phyloP scores from a whole-genome alignment of 2,113 vertebrate species.

The Apodemus speciosus region DNA sequence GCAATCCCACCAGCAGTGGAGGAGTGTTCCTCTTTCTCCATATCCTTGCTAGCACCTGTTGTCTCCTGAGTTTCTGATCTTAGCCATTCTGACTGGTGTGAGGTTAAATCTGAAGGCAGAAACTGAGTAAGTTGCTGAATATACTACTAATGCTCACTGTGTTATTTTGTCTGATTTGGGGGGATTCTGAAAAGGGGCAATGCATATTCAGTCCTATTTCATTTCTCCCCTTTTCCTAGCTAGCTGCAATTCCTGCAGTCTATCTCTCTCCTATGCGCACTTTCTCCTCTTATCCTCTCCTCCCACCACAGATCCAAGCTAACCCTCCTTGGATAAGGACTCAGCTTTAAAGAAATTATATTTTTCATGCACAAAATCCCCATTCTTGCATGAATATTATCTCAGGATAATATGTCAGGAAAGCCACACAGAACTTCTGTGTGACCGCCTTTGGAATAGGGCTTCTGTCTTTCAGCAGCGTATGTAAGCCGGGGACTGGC shows the following conservation, averaged over 20 bases:
- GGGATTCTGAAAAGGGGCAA: background rate
- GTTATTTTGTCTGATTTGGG: background rate
- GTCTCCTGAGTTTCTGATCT: no score
- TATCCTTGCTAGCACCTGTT: no score
- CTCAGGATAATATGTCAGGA: background rate
- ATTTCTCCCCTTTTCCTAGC: background rate
- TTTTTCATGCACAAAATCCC: background rate
- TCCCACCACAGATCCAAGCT: background rate
- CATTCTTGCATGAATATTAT: background rate
- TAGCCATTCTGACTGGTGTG: no score
- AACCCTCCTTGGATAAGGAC: background rate
- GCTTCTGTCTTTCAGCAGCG: background rate
- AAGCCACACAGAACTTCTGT: background rate
- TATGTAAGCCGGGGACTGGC: background rate
- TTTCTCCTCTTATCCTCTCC: background rate
- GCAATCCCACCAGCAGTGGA: no score
- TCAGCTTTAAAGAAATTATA: background rate
- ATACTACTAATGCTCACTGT: background rate
- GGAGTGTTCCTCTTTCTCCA: no score
- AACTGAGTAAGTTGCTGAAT: constrained; percentile 20
- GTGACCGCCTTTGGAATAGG: background rate
- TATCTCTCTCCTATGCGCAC: background rate
- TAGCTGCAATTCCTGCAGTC: background rate
- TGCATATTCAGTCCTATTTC: background rate
- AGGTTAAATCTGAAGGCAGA: constrained; percentile 5